These are phyloP conservation scores for Phaethornis superciliosus DNA, from an alignment of 2,113 vertebrate species.

Conservation along the genomic window DNA sequence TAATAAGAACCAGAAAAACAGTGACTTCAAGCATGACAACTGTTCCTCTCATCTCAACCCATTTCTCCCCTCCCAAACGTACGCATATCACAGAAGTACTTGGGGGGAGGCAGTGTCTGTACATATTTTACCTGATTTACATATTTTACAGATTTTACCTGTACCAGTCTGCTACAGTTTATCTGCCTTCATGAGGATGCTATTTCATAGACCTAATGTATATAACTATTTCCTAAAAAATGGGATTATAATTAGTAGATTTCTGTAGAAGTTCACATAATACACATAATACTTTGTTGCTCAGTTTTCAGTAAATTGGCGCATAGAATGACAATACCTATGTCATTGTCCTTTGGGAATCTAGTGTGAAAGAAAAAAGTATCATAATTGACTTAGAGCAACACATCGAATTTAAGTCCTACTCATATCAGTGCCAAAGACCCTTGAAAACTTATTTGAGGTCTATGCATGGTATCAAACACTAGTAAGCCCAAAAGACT, in stretches of 20 bases:
- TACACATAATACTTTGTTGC: not conserved
- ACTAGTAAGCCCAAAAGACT: not conserved
- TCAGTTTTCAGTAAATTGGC: not conserved
- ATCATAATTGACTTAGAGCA: not conserved
- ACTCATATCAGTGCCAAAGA: not conserved
- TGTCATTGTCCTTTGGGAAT: not conserved
- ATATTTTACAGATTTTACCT: not conserved
- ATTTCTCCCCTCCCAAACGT: not conserved
- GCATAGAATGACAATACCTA: not conserved
- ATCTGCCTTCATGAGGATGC: not conserved
- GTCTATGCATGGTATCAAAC: not conserved
- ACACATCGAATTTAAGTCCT: not conserved
- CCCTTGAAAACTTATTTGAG: not conserved
- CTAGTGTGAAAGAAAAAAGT: not conserved
- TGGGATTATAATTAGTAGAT: not conserved
- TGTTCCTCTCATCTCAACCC: not conserved
- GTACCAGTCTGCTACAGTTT: not conserved
- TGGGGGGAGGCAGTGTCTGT: not conserved
- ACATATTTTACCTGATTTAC: too few species aligned
- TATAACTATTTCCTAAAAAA: not conserved
- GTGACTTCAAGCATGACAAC: not conserved
- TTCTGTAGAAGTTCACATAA: not conserved
- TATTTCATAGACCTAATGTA: not conserved
- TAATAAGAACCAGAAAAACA: not conserved
- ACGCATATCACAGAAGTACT: rapidly evolving